phyloP scores from a whole-genome alignment of 2,113 vertebrate genomes.

The Ailurus styani region DNA sequence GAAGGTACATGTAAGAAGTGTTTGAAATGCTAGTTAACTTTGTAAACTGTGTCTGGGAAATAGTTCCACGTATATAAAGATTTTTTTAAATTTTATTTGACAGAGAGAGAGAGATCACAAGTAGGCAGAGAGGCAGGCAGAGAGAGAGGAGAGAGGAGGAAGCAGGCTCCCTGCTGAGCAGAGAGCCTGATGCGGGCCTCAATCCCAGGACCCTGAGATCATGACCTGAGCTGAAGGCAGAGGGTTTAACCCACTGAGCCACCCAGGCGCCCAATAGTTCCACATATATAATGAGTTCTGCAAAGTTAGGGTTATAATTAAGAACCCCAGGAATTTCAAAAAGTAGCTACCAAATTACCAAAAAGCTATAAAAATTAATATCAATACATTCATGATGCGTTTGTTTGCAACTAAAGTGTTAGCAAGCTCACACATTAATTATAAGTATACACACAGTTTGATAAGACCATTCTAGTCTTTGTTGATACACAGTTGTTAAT shows the following conservation, averaged over 20 bases:
- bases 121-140: too few species aligned
- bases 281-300: neutral
- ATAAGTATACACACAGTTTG: constrained; percentile 26
- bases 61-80: neutral
- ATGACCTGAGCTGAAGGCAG: too few species aligned
- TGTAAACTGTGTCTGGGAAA: neutral
- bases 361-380: neutral
- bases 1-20: neutral
- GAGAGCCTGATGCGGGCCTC: too few species aligned
- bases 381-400: neutral
- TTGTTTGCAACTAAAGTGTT: neutral
- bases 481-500: neutral
- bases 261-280: too few species aligned
- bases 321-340: neutral
- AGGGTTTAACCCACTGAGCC: too few species aligned
- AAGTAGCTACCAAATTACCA: neutral
- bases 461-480: neutral
- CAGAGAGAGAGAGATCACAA: too few species aligned
- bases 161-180: too few species aligned
- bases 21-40: constrained; percentile 7
- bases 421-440: neutral
- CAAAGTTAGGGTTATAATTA: neutral
- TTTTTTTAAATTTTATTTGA: too few species aligned
- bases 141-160: too few species aligned
- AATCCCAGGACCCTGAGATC: too few species aligned